Base-by-base conservation (phyloP, 2,888 invertebrate species). In the Argynnis bischoffii region DNA sequence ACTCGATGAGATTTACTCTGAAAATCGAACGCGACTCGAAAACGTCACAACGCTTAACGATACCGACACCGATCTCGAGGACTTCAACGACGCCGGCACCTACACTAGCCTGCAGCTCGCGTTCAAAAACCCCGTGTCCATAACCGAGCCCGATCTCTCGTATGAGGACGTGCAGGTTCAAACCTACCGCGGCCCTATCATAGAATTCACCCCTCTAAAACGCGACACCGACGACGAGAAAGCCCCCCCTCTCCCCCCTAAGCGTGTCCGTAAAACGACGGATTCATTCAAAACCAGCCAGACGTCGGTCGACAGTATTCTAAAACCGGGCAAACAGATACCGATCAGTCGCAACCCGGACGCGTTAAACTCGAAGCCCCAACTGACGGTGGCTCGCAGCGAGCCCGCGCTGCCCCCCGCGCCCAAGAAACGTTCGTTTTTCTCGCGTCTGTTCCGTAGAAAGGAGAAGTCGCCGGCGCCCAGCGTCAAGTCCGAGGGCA, bases 21-120 rank as follows among this genome's bases (percentile, higher is more conserved):
- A 96, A 72, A 95, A 95, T 64, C 94, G 95, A 57, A 92, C 94
- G 14, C 94, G 95, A 1, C 83, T 95, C 18, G 85, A 90, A 54
- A 93, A 93, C 73, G 93, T 90, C 5, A 77, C 86, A 14, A 71
- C 80, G 1, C 69, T 81, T 21, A 79, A 84, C 53, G 86, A 86
- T n/a, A 79, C 77, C 54, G 84, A 89, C 13, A 88, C 93, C 83
- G 95, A 95, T 55, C 76, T 70, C 16, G 95, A 95, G 54, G 95
- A 95, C 53, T 96, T 96, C 72, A 95, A 96, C 78, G 97, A 97
- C 78, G 94, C 95, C 47, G 95, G 96, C 69, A 97, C 97, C 0
- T 97, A 97, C 79, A 96, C 96, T 1, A 97, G 97, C 80, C 88
- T 97, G 64, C 97, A 97, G 81, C 93, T 96, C 80, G 97, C 97